Conservation (phyloP, 1,140 invertebrate species). For the Coptotermes formosanus region DNA sequence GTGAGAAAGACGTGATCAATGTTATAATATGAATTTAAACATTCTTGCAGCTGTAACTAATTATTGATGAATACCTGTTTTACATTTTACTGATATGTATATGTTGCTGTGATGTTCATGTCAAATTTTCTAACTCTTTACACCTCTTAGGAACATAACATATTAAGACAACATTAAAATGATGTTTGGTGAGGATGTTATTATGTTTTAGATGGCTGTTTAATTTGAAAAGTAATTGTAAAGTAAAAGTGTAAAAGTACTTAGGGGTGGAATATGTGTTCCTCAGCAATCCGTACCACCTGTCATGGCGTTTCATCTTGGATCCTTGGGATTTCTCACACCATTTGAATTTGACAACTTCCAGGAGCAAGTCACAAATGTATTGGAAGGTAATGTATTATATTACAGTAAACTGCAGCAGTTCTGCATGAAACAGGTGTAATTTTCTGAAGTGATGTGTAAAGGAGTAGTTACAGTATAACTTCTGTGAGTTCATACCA, state of each 20-base stretch:
- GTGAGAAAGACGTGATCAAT: too few species aligned
- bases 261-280: constrained; percentile 31
- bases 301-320: constrained; percentile 96
- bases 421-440: too few species aligned
- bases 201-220: neutral
- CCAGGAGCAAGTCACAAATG: constrained; percentile 87
- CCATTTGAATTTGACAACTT: constrained; percentile 96
- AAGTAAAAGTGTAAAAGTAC: constrained; percentile 5
- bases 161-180: neutral
- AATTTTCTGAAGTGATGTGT: too few species aligned
- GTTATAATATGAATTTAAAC: too few species aligned
- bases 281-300: constrained; percentile 91
- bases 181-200: neutral
- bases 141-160: neutral
- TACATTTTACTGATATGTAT: too few species aligned
- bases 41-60: too few species aligned
- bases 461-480: too few species aligned
- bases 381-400: constrained; percentile 71
- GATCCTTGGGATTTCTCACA: constrained; percentile 94
- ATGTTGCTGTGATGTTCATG: too few species aligned
- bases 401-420: too few species aligned
- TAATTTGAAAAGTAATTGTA: neutral
- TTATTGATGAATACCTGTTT: too few species aligned
- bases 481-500: too few species aligned
- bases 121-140: neutral